Evolutionary conservation across 2,797 vertebrate species (phyloP), one percentile per base, ranked within the genome.

Genomic region (Poeciliopsis turneri): DNA sequence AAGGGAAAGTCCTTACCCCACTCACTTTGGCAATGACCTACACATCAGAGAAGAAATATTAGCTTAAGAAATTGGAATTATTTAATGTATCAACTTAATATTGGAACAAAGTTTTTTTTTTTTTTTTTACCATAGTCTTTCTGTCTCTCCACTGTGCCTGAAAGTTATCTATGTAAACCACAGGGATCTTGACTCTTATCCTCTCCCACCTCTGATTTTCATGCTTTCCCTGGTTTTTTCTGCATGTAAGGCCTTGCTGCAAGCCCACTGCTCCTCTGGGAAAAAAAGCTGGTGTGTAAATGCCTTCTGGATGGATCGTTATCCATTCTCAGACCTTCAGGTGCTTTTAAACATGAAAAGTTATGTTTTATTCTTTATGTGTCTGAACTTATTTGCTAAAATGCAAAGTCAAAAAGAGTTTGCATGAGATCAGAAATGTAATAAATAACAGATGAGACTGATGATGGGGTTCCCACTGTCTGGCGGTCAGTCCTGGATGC

Each of bases 251-350:
- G 86, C 81, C 87, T 88, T 80, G 82, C 86, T 80, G 0, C 2
- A 81, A 76, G 89, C 81, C 28, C 45, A 59, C 23, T 18, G 57
- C 72, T 90, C 88, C 77, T 75, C 61, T 82, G 84, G 80, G 49
- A 45, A n/a, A 25, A 30, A 64, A 53, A 25, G 23, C 36, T 18
- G 75, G 15, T 79, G 59, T 75, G 77, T 76, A 82, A 74, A 69
- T 57, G 72, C 77, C 33, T 81, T 15, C 66, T 81, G 79, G 69
- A 81, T 49, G 43, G 59, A 82, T 80, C 28, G 43, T 85, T 80
- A 77, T 66, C 82, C 59, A 59, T 51, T 73, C 46, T 47, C 5
- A 20, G 11, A 36, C 79, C 84, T 83, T 4, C 49, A 49, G 87
- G 77, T 18, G 59, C 15, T 72, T 59, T 55, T 36, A 82, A 30